Evolutionary conservation across 2,888 invertebrate genomes (phyloP), one percentile per base, ranked within the genome.

Genomic region (Scaptodrosophila latifasciaeformis): DNA sequence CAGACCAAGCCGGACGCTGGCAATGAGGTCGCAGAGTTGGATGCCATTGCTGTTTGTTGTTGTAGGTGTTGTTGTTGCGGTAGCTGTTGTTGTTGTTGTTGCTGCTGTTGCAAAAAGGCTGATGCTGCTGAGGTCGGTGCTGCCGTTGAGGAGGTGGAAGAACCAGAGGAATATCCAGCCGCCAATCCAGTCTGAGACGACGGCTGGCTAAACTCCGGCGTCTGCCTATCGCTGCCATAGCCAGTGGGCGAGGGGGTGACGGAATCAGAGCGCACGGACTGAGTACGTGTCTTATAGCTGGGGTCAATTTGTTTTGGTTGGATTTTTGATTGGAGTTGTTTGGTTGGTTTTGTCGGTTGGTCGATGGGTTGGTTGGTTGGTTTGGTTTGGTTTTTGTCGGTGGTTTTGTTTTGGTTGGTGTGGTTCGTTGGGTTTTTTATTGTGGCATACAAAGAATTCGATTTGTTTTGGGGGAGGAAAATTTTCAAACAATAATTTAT

Each of bases 201-300:
- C 62, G 81, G 76, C 63, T 82, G 81, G 63, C 61, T 75, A 60
- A 82, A 82, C 67, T 86, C 86, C 75, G 86, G 85, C 66, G 80
- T 84, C 65, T 82, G 84, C 74, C 86, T 85, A 80, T 86, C 86
- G 81, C 86, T 86, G 78, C 85, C 84, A 81, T 85, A 86, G 62
- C 90, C 92, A 21, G 92, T 92, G 2, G 93, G 93, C 27, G 93
- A 93, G 0, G 93, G 92, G 13, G 92, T 92, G 56, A 92, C 90
- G n/a, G 92, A 92, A 83, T 92, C 93, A 1, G 92, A 92, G 72
- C 84, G 85, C 75, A 86, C 79, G 67, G 86, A 86, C 81, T 86
- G 86, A 62, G 86, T 86, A 82, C 86, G 84, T 74, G 86, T 86
- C 83, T 86, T 86, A 82, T 86, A 86, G 84, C 86, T 86, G 83